Percentiles rank a stretch among this genome's conserved stretches.
phyloP scores from a whole-genome alignment of 2,888 invertebrate species.

The Seladonia tumulorum region DNA sequence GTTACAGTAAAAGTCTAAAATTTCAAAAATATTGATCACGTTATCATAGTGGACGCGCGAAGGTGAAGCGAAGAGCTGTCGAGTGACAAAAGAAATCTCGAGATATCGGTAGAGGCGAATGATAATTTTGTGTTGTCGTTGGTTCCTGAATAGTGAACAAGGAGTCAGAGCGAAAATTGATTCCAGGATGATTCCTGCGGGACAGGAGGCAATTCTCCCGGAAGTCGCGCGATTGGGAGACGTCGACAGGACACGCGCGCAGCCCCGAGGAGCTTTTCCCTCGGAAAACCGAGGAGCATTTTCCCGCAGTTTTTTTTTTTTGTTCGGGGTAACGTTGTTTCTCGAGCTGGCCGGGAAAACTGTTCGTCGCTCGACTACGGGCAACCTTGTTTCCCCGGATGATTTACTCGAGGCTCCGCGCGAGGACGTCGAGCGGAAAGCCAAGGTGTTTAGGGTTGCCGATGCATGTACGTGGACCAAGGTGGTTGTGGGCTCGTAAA shows the following conservation, averaged over 20 bases:
- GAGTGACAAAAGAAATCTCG: too few species aligned
- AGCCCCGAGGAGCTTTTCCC: conserved; percentile 46
- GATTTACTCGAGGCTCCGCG: conserved; percentile 54
- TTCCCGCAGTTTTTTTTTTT: background rate
- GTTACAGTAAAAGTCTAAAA: too few species aligned
- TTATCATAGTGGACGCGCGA: too few species aligned
- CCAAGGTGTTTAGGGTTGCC: conserved; percentile 64
- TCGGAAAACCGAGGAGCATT: background rate
- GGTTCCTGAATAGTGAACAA: background rate
- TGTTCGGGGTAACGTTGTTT: background rate
- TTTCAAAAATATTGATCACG: too few species aligned
- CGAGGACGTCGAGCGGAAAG: conserved; percentile 71
- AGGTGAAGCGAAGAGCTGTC: too few species aligned
- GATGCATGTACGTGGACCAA: conserved; percentile 65
- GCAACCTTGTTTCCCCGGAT: conserved; percentile 6
- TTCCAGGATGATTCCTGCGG: background rate
- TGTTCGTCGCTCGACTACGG: background rate
- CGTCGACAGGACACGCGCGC: conserved; percentile 38
- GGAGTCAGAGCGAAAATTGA: background rate
- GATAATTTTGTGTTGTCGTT: background rate
- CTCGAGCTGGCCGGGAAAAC: background rate
- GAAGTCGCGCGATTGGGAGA: conserved; percentile 55
- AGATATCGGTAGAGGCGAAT: background rate
- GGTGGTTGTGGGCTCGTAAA: conserved; percentile 54
- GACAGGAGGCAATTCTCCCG: conserved; percentile 7